Evolutionary conservation across 2,113 vertebrate species (phyloP), one percentile per base, ranked within the genome.

Genomic region (Eublepharis macularius): DNA sequence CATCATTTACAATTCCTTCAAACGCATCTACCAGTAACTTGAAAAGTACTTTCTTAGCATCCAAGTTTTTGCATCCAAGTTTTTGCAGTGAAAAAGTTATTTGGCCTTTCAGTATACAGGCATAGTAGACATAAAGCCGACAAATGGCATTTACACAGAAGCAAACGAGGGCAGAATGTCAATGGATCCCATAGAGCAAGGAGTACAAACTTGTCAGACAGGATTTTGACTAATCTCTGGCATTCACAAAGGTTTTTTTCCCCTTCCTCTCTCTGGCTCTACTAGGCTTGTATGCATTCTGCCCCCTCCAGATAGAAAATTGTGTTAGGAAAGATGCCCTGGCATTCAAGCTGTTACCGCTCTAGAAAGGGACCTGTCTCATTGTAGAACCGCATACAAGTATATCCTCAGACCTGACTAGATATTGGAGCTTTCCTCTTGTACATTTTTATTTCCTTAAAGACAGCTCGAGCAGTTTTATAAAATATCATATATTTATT

Each of bases 61-160:
- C n/a, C 47, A 79, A 17, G n/a, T 63, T 63, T 76, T n/a, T n/a
- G n/a, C n/a, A n/a, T n/a, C n/a, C n/a, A n/a, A n/a, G n/a, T n/a
- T 39, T 72, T 63, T 10, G 49, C 60, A 84, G 3, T 24, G 72
- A 39, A 73, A 79, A 36, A 36, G 32, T 43, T 47, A 24, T 45
- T 34, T 24, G 54, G 51, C 39, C 68, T 80, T 57, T 78, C 70
- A 57, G 49, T 85, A 45, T 13, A 26, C 75, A 72, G 43, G 17
- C 49, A 12, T 51, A 16, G 49, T 73, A 19, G 32, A 68, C 24
- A 77, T 26, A 24, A 54, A 70, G 65, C 34, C 68, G 17, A 47
- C 76, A 73, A 87, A 78, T 66, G 68, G 68, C 75, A 79, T 82
- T 87, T 83, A 73, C 54, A 74, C 16, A 77, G 43, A 87, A 43